phyloP scores from a whole-genome alignment of 2,888 invertebrate genomes.

The Cerceris rybyensis region DNA sequence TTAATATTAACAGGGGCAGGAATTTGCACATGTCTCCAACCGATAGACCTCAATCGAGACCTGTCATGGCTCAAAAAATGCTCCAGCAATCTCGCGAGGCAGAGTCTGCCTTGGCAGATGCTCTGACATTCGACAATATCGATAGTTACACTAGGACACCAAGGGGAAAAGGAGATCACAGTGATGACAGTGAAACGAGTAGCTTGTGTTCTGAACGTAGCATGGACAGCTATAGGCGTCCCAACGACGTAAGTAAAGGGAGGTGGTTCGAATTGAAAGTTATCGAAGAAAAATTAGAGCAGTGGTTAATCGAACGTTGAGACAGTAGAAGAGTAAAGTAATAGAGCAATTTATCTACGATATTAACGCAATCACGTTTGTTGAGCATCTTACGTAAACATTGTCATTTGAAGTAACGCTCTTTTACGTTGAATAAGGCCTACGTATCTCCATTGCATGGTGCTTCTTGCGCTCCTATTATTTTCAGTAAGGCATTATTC shows the following conservation, averaged over 20 bases:
- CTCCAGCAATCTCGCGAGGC: slow-evolving; percentile 94
- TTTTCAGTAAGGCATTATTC: background rate
- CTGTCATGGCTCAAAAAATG: slow-evolving; percentile 91
- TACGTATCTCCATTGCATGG: background rate
- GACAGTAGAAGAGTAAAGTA: slow-evolving; percentile 26
- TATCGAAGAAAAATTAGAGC: slow-evolving; percentile 1
- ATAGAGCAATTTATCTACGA: background rate
- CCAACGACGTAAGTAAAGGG: slow-evolving; percentile 88
- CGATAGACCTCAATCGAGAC: slow-evolving; percentile 83
- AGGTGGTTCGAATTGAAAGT: background rate
- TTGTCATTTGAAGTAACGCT: slow-evolving; percentile 1
- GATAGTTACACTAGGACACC: slow-evolving; percentile 76
- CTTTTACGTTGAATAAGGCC: slow-evolving; percentile 1
- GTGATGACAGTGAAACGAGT: slow-evolving; percentile 96
- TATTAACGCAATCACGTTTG: background rate
- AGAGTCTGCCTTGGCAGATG: slow-evolving; percentile 91
- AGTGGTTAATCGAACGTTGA: background rate
- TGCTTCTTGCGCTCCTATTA: background rate
- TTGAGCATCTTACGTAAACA: background rate
- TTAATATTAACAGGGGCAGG: slow-evolving; percentile 68
- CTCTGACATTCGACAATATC: slow-evolving; percentile 82
- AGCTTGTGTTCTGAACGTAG: slow-evolving; percentile 97
- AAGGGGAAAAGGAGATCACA: slow-evolving; percentile 85
- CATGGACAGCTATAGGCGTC: slow-evolving; percentile 90
- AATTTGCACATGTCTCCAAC: slow-evolving; percentile 81